Base-by-base conservation (phyloP, 2,888 invertebrate genomes). In the Synergus itoensis region DNA sequence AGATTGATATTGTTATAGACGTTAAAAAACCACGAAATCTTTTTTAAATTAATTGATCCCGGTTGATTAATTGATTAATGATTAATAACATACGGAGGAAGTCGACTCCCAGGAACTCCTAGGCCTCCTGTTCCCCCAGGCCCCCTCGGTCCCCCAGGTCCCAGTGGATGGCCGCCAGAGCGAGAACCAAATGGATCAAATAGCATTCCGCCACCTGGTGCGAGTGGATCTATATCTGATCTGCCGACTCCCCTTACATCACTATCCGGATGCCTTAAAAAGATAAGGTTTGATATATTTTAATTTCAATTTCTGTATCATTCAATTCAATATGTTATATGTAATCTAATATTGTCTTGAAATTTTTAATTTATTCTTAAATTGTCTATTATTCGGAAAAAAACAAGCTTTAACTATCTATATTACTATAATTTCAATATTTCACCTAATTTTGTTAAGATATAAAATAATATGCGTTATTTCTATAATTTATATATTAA, bases 211-310 rank as follows among this genome's bases (percentile, higher is more conserved):
- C 94, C 93, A 63, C 92, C 92, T 16, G 92, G 91, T 1, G 93
- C 94, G 81, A 97, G 94, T 0, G 98, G 98, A 92, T 97, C 95
- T 87, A 98, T 92, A 92, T 98, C 98, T 78, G 95, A 94, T 63
- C 95, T 93, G 0, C 98, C 98, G 79, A 97, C 92, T 85, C 83
- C 82, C 76, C 83, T 36, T 28, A 88, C 88, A 86, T 89, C 88
- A 40, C 62, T 48, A n/a, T 77, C 73, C 0, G 86, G 86, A 1
- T 36, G 9, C 73, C 73, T 73, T 73, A 36, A 73, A 36, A 73
- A 73, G 0, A 73, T 11, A 9, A 65, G 36, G 36, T 36, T 36
- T 36, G 5, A 36, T 36, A 36, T 36, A 36, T 36, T 36, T 36
- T 36, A 36, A 36, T 4, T 36, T 36, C 4, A 36, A 28, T 28